Conservation (phyloP, 1,140 invertebrate species). For the Cecropterus lyciades region DNA sequence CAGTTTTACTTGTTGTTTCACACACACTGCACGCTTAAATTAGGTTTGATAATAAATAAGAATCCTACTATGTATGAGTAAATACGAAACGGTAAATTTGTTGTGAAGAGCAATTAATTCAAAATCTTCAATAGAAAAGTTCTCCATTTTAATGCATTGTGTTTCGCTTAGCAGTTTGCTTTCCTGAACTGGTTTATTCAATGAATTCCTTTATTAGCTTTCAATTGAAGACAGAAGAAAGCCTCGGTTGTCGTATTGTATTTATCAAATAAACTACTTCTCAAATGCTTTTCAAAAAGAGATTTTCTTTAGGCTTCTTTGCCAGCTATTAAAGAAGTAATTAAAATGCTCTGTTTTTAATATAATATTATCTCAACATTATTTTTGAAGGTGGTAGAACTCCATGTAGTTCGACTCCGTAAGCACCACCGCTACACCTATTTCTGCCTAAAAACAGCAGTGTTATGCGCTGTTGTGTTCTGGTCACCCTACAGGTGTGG, state of each 20-base stretch:
- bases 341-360: constrained; percentile 31
- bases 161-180: constrained; percentile 69
- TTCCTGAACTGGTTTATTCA: constrained; percentile 68
- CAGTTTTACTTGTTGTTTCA: too few species aligned
- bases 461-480: too few species aligned
- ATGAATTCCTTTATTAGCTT: constrained; percentile 75
- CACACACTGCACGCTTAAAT: not conserved
- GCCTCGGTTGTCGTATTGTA: constrained; percentile 39
- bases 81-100: constrained; percentile 40
- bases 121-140: constrained; percentile 74
- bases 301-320: constrained; percentile 22
- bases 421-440: too few species aligned
- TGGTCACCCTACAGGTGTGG: too few species aligned
- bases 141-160: constrained; percentile 72
- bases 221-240: constrained; percentile 56
- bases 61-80: not conserved
- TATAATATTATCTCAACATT: too few species aligned
- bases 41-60: not conserved
- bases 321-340: constrained; percentile 35
- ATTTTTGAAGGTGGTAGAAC: too few species aligned
- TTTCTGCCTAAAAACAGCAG: too few species aligned
- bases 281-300: constrained; percentile 25
- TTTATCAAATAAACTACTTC: constrained; percentile 40
- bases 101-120: constrained; percentile 69
- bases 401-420: too few species aligned